Percentiles rank a stretch among this genome's conserved stretches.
Evolutionary conservation across 2,797 vertebrate genomes (phyloP).

Genomic region (Lates japonicus): DNA sequence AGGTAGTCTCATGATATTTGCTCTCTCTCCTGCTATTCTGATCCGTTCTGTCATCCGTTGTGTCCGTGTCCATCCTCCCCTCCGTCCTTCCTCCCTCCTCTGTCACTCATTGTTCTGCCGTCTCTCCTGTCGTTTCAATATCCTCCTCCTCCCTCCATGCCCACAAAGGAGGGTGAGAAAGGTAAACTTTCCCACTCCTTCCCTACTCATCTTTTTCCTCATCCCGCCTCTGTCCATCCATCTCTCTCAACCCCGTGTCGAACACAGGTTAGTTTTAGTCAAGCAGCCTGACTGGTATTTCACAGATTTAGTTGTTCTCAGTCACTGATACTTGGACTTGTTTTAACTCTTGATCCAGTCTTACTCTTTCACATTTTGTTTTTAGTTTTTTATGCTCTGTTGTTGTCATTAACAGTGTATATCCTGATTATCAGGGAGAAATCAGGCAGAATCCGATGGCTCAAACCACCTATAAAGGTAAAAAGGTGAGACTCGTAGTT

Average conservation of each 20-base stretch:
- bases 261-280: conserved; percentile 18
- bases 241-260: conserved; percentile 26
- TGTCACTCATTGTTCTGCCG: conserved; percentile 56
- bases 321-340: not conserved
- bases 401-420: not conserved
- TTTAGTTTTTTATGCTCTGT: not conserved
- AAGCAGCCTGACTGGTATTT: not conserved
- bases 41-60: conserved; percentile 38
- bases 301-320: not conserved
- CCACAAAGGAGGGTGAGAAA: conserved; percentile 76
- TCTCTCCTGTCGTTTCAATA: conserved; percentile 61
- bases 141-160: conserved; percentile 35
- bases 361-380: not conserved
- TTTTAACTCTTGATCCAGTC: not conserved
- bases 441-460: too few relatives aligned
- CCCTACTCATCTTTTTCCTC: conserved; percentile 7
- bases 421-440: not conserved
- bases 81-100: conserved; percentile 35
- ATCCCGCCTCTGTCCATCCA: conserved; percentile 21
- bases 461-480: too few relatives aligned
- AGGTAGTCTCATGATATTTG: conserved; percentile 66
- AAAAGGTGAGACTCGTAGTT: too few relatives aligned
- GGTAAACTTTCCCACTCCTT: conserved; percentile 80
- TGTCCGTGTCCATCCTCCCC: conserved; percentile 18
- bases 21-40: conserved; percentile 50